Evolutionary conservation across 1,140 invertebrate species (phyloP).

Genomic region (Melipona quadrifasciata): DNA sequence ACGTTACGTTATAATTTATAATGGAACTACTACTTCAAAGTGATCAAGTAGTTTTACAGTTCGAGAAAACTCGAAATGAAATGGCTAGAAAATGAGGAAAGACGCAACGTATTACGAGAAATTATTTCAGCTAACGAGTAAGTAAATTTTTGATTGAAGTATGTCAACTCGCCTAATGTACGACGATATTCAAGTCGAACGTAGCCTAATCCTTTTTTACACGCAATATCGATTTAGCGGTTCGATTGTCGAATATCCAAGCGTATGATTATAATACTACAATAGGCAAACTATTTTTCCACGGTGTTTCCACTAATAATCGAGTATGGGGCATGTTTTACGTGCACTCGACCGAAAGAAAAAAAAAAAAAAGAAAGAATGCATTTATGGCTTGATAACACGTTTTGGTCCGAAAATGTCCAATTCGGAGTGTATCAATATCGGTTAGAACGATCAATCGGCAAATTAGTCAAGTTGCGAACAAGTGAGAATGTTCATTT

Average conservation of each 20-base stretch:
- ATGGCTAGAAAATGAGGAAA: background rate
- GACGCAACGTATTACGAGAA: background rate
- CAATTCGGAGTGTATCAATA: background rate
- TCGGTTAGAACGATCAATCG: background rate
- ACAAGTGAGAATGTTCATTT: constrained; percentile 5
- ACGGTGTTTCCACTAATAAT: constrained; percentile 51
- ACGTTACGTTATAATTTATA: background rate
- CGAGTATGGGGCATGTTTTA: constrained; percentile 29
- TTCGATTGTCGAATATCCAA: constrained; percentile 3
- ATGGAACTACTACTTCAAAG: background rate
- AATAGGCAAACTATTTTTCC: constrained; percentile 64
- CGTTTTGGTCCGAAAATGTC: background rate
- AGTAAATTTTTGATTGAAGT: constrained; percentile 20
- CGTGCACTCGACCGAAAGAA: constrained; percentile 19
- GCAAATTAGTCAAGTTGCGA: background rate
- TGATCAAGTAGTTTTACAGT: background rate
- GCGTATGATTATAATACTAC: constrained; percentile 33
- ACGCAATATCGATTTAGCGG: constrained; percentile 20
- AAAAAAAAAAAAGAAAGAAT: constrained; percentile 25
- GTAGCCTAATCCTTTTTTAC: constrained; percentile 40
- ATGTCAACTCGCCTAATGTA: background rate
- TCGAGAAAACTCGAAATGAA: background rate
- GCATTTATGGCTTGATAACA: constrained; percentile 56
- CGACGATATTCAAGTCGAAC: constrained; percentile 17
- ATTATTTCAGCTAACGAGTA: constrained; percentile 16